Percentiles rank a stretch among this genome's conserved stretches.
Conservation (phyloP, 2,888 invertebrate species). For the Caradrina kadenii region DNA sequence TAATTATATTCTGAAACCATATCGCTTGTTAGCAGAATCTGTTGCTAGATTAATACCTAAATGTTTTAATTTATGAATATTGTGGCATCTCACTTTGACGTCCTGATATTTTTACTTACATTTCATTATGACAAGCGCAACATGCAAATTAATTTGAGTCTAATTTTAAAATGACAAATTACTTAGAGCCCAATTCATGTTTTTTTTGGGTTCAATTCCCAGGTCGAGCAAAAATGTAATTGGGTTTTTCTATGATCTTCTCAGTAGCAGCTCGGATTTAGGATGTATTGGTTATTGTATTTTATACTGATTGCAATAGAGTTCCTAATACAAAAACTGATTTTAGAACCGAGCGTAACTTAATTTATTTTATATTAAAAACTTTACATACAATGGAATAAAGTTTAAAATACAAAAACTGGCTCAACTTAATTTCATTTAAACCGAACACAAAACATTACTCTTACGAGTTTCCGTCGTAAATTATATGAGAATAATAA, state of each 20-base stretch:
- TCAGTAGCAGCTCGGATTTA: too few relatives aligned
- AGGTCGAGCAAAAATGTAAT: too few relatives aligned
- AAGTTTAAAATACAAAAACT: not conserved
- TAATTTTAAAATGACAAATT: conserved; percentile 2
- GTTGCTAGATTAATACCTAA: not conserved
- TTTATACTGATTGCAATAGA: not conserved
- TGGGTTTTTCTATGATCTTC: too few relatives aligned
- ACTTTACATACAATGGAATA: not conserved
- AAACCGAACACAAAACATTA: conserved; percentile 12
- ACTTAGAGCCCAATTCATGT: too few relatives aligned
- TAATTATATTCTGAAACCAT: conserved; percentile 16
- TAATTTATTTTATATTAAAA: not conserved
- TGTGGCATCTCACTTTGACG: not conserved
- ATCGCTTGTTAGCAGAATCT: conserved; percentile 23
- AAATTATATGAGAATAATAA: conserved; percentile 36
- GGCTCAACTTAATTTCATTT: conserved; percentile 12
- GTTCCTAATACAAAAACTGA: not conserved
- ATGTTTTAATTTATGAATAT: conserved; percentile 20
- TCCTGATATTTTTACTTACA: not conserved
- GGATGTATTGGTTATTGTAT: not conserved
- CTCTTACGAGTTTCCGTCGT: conserved; percentile 6
- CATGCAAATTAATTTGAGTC: conserved; percentile 1
- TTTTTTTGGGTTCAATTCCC: too few relatives aligned
- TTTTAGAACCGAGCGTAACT: not conserved
- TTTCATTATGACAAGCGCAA: conserved; percentile 3